A percentile compares a stretch with the other conserved stretches of the same genome.
Evolutionary conservation across 2,113 vertebrate species (phyloP).

Genomic region (Saiga tatarica): DNA sequence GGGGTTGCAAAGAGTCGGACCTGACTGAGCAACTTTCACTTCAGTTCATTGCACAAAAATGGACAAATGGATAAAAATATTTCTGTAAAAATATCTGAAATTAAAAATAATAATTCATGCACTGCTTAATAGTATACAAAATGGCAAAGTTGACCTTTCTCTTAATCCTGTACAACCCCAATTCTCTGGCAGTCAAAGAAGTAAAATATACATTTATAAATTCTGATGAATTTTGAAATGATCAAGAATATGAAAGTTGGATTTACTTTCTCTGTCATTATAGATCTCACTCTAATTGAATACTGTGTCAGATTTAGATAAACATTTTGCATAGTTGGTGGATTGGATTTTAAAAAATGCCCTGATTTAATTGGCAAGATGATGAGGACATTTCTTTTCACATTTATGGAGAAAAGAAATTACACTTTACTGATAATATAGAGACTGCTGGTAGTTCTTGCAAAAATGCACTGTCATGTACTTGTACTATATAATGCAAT

Average conservation of each 20-base stretch:
- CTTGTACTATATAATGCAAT: background rate
- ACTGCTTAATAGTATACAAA: background rate
- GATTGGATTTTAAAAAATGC: background rate
- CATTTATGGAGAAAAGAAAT: background rate
- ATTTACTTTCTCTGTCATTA: background rate
- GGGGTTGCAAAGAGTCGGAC: background rate
- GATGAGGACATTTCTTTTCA: background rate
- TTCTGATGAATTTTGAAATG: constrained; percentile 1
- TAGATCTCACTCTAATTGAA: background rate
- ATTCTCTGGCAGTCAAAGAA: background rate
- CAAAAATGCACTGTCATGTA: background rate
- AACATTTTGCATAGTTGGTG: background rate
- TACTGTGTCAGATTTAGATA: constrained; percentile 33
- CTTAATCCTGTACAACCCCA: background rate
- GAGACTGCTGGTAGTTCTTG: background rate
- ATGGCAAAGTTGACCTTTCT: background rate
- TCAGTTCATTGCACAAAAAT: background rate
- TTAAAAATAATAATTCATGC: background rate
- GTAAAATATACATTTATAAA: background rate
- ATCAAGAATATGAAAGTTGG: background rate
- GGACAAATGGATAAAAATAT: background rate
- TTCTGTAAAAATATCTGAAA: background rate
- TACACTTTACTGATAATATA: background rate
- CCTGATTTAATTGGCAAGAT: background rate
- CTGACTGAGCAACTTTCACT: background rate